Conservation (phyloP, 92 coral and sea anemone genomes). For the Montipora capitata region DNA sequence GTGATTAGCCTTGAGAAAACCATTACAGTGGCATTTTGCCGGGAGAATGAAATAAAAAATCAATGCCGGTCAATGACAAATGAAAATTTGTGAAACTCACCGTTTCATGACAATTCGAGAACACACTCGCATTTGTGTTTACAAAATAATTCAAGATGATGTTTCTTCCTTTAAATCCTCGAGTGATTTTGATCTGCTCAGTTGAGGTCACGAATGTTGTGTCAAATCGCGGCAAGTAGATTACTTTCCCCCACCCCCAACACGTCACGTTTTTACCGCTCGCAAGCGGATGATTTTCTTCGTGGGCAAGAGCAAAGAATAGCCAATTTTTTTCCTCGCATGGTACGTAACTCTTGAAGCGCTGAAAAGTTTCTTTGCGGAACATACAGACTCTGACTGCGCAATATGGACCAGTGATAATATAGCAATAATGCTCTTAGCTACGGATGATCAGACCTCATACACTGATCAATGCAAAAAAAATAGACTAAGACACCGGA, state of each 20-base stretch:
- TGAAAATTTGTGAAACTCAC: slow-evolving; percentile 18
- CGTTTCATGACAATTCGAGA: slow-evolving; percentile 5
- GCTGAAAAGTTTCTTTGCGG: background rate
- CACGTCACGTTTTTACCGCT: background rate
- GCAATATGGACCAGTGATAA: background rate
- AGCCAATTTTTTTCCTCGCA: slow-evolving; percentile 8
- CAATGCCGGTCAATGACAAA: background rate
- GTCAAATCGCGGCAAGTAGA: background rate
- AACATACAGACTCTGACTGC: background rate
- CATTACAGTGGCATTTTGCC: slow-evolving; percentile 2
- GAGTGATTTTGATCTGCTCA: slow-evolving; percentile 32
- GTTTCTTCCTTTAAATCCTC: slow-evolving; percentile 1
- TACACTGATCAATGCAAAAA: background rate
- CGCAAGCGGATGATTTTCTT: background rate
- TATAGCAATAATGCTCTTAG: background rate
- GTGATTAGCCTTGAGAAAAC: background rate
- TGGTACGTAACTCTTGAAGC: background rate
- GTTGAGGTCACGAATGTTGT: slow-evolving; percentile 42
- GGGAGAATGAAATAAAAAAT: slow-evolving; percentile 16
- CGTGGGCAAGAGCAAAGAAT: background rate
- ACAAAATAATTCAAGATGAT: slow-evolving; percentile 26
- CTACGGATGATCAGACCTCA: background rate
- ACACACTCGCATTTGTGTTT: slow-evolving; percentile 16
- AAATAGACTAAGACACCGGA: background rate
- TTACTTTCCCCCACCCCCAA: slow-evolving; percentile 3